phyloP scores from a whole-genome alignment of 2,888 invertebrate species.

The Emmelina monodactyla region DNA sequence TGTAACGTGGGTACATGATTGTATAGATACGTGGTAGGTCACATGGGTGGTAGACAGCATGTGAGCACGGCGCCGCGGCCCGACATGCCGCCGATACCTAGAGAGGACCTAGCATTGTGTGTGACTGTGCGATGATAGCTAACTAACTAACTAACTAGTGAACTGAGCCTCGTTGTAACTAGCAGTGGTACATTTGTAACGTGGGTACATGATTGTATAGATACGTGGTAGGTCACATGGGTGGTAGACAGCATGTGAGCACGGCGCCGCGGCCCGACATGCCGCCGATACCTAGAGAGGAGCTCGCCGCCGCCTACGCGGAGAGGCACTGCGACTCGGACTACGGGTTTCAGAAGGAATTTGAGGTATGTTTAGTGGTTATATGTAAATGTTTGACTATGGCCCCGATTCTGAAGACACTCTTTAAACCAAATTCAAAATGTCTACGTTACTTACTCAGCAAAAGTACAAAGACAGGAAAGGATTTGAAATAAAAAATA shows the following conservation, averaged over 20 bases:
- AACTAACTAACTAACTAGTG: too few species aligned
- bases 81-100: conserved; percentile 82
- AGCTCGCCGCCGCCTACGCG: conserved; percentile 78
- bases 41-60: conserved; percentile 60
- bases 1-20: too few species aligned
- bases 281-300: conserved; percentile 78
- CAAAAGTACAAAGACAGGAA: too few species aligned
- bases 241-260: conserved; percentile 66
- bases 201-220: conserved; percentile 14
- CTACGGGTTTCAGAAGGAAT: conserved; percentile 90
- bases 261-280: conserved; percentile 80
- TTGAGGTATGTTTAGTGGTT: conserved; percentile 74
- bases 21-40: conserved; percentile 29
- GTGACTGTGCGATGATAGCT: too few species aligned
- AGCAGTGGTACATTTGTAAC: too few species aligned
- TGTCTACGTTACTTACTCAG: too few species aligned
- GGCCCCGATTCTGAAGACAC: not conserved
- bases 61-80: conserved; percentile 74
- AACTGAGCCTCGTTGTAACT: too few species aligned
- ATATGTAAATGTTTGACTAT: not conserved
- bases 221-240: conserved; percentile 29
- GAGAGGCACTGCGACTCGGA: conserved; percentile 88
- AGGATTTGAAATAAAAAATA: too few species aligned
- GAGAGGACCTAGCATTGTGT: conserved; percentile 75
- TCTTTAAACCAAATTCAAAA: not conserved